Conservation (phyloP, 2,888 invertebrate species). For the Cenopis cana region DNA sequence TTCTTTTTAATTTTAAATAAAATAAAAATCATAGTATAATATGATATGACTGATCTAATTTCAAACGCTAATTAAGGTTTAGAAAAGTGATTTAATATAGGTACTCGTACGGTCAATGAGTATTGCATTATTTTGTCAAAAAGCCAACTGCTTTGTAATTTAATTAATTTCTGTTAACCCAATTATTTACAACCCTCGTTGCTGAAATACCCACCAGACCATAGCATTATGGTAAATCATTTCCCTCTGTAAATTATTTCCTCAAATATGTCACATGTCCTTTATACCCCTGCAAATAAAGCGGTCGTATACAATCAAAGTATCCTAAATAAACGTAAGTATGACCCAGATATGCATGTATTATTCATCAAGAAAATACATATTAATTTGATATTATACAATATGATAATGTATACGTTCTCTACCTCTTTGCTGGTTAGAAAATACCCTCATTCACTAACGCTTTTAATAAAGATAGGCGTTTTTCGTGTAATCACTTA, state of each 20-base stretch:
- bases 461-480: too few relatives aligned
- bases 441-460: background rate
- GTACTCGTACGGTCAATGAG: too few relatives aligned
- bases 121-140: too few relatives aligned
- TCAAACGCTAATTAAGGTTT: too few relatives aligned
- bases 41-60: too few relatives aligned
- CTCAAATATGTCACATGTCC: slow-evolving; percentile 48
- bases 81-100: too few relatives aligned
- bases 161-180: too few relatives aligned
- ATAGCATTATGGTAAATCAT: slow-evolving; percentile 10
- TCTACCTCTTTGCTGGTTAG: background rate
- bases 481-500: too few relatives aligned
- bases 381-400: slow-evolving; percentile 27
- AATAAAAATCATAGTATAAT: too few relatives aligned
- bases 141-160: too few relatives aligned
- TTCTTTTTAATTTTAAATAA: too few relatives aligned
- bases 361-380: slow-evolving; percentile 62
- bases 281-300: slow-evolving; percentile 65
- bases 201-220: background rate
- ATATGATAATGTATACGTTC: background rate
- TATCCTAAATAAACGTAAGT: slow-evolving; percentile 75
- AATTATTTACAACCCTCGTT: background rate
- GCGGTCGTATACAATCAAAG: slow-evolving; percentile 65
- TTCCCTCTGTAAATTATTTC: slow-evolving; percentile 17
- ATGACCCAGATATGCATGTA: slow-evolving; percentile 66